These are phyloP conservation scores for Erythrolamprus reginae DNA, from an alignment of 2,113 vertebrate genomes.

Conservation along the genomic window DNA sequence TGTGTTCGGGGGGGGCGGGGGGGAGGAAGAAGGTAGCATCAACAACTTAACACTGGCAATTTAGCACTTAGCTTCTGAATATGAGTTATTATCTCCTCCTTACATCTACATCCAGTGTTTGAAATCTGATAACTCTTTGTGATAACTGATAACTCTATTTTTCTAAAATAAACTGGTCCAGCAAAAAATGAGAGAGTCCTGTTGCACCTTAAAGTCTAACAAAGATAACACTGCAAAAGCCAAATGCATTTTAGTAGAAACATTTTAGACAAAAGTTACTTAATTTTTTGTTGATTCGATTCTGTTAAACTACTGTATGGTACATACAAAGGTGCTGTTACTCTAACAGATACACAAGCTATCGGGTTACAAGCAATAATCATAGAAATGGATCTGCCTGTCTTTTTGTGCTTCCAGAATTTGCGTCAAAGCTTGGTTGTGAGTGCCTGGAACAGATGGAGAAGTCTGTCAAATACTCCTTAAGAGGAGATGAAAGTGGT, in stretches of 20 bases:
- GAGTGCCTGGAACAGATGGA: not conserved
- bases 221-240: not conserved
- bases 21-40: not conserved
- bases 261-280: not conserved
- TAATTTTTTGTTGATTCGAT: not conserved
- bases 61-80: not conserved
- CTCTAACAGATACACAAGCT: not conserved
- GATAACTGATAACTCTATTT: not conserved
- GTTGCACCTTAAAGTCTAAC: not conserved
- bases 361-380: not conserved
- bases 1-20: not conserved
- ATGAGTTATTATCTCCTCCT: too few relatives aligned
- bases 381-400: not conserved
- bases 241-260: not conserved
- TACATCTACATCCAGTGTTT: not conserved
- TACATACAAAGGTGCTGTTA: not conserved
- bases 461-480: too few relatives aligned
- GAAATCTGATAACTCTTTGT: not conserved
- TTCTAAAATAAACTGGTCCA: not conserved
- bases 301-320: not conserved
- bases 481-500: not conserved
- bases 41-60: not conserved
- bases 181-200: not conserved
- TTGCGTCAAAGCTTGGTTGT: not conserved
- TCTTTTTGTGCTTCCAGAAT: not conserved